A percentile compares a stretch with the other conserved stretches of the same genome.
Evolutionary conservation across 1,140 invertebrate species (phyloP).

Genomic region (Hesperophylax magnus): DNA sequence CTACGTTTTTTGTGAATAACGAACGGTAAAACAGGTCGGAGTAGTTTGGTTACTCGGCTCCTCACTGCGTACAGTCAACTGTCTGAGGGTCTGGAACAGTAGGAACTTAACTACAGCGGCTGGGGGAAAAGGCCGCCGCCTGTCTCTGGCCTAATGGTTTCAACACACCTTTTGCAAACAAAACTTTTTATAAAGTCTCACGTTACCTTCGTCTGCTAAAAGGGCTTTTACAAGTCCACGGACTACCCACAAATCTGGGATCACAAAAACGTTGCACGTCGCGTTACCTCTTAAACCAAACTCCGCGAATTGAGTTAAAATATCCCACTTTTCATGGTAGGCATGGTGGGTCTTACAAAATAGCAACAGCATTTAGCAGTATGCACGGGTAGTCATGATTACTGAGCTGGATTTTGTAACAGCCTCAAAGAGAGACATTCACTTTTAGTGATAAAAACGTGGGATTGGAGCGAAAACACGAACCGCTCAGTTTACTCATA

Average conservation of each 20-base stretch:
- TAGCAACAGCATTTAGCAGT: background rate
- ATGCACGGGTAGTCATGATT: background rate
- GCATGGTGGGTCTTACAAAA: background rate
- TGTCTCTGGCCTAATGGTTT: constrained; percentile 31
- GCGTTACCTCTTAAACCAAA: background rate
- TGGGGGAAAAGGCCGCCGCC: background rate
- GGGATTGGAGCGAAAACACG: background rate
- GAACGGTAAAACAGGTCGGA: background rate
- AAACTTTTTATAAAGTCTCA: constrained; percentile 37
- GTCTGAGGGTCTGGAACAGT: too few relatives aligned
- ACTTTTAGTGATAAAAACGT: background rate
- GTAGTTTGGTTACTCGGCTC: background rate
- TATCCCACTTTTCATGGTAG: background rate
- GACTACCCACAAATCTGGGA: too few relatives aligned
- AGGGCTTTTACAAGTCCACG: background rate
- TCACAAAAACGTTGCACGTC: background rate
- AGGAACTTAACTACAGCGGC: background rate
- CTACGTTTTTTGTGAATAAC: constrained; percentile 20
- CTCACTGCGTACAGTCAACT: background rate
- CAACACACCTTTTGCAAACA: constrained; percentile 42
- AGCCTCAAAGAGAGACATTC: background rate
- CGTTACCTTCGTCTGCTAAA: constrained; percentile 25
- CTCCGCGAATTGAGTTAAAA: background rate
- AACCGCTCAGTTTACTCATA: background rate
- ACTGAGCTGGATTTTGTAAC: background rate